These are phyloP conservation scores for Sardinella longiceps DNA, from an alignment of 2,797 vertebrate species.

Conservation along the genomic window DNA sequence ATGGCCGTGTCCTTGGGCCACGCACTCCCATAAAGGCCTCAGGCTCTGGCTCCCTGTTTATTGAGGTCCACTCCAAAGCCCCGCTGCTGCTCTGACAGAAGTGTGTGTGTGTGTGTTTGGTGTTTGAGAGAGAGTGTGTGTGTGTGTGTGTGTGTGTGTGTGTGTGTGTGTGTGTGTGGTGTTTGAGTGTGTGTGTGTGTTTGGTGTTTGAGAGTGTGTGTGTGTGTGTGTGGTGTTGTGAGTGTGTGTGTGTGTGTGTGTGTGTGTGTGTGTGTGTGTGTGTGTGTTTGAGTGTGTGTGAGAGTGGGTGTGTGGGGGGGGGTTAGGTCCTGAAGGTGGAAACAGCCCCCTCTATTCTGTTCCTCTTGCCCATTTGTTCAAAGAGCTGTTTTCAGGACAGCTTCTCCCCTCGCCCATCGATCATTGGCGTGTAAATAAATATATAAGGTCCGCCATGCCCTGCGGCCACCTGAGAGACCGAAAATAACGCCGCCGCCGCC, in stretches of 20 bases:
- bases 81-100: not conserved
- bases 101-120: not conserved
- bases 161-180: slow-evolving; percentile 9
- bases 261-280: not conserved
- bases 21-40: not conserved
- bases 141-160: slow-evolving; percentile 29
- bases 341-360: not conserved
- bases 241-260: too few relatives aligned
- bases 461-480: not conserved
- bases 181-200: too few relatives aligned
- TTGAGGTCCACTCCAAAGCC: not conserved
- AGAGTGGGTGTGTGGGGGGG: slow-evolving; percentile 5
- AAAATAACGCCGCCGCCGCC: not conserved
- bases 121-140: too few relatives aligned
- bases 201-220: too few relatives aligned
- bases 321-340: too few relatives aligned
- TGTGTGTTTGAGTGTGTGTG: slow-evolving; percentile 27
- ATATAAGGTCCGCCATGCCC: not conserved
- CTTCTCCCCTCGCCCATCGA: not conserved
- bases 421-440: not conserved
- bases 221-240: too few relatives aligned
- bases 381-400: not conserved
- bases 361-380: not conserved
- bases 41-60: too few relatives aligned
- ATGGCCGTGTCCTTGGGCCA: not conserved